Evolutionary conservation across 2,888 invertebrate species (phyloP).

Genomic region (Drosophila nigricruria): DNA sequence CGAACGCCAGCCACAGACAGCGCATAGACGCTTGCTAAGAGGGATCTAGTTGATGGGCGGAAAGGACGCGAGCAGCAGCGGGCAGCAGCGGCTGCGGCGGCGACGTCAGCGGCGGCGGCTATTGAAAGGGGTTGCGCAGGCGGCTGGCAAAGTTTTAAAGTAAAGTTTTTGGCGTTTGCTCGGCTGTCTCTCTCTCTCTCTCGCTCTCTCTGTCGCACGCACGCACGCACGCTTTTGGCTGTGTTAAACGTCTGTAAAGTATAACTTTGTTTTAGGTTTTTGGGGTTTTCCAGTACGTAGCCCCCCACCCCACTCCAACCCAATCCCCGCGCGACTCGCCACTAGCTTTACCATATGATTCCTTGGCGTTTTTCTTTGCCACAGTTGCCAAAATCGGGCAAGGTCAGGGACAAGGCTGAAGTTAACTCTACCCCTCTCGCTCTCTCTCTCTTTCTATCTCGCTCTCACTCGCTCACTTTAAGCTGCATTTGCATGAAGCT

Average conservation of each 20-base stretch:
- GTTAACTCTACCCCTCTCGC: conserved; percentile 4
- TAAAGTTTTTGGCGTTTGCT: conserved; percentile 73
- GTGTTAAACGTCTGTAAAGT: conserved; percentile 76
- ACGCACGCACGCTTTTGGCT: conserved; percentile 40
- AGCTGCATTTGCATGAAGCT: conserved; percentile 51
- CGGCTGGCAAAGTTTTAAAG: conserved; percentile 79
- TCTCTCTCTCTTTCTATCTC: neutral
- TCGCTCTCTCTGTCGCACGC: conserved; percentile 9
- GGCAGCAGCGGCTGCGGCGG: neutral
- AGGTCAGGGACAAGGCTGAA: conserved; percentile 74
- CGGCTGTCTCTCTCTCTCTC: conserved; percentile 9
- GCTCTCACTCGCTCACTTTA: conserved; percentile 17
- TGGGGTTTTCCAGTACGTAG: conserved; percentile 60
- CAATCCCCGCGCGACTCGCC: conserved; percentile 17
- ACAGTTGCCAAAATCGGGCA: conserved; percentile 74
- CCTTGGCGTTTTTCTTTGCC: conserved; percentile 65
- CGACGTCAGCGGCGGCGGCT: conserved; percentile 3
- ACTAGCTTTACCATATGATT: conserved; percentile 53
- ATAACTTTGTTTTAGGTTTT: conserved; percentile 82
- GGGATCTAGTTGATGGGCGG: conserved; percentile 35
- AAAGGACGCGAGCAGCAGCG: neutral
- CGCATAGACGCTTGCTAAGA: conserved; percentile 57
- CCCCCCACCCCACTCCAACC: neutral
- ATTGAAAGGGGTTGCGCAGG: conserved; percentile 57
- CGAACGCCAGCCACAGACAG: conserved; percentile 42